Base-by-base conservation (phyloP, 2,113 vertebrate genomes). In the Oreochromis spilurus region DNA sequence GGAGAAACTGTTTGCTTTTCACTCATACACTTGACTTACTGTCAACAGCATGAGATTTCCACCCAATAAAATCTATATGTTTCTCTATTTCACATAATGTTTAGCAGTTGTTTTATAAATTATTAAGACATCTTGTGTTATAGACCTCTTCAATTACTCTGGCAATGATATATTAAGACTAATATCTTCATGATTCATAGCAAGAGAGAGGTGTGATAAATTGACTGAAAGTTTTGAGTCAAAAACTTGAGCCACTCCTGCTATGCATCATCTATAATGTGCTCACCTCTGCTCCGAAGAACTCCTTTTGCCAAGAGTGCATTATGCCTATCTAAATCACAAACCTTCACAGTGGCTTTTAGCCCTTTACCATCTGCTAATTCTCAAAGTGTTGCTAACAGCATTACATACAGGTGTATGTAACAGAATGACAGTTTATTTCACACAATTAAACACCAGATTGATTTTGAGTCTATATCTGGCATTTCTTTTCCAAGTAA, bases 301-400 rank as follows among this genome's bases (percentile, higher is more conserved):
- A 81, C 81, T 88, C 38, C 53, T 65, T 85, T 34, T 89, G 93
- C 89, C 88, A 94, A 94, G 82, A 58, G 90, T 88, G 88, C 88
- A 84, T 89, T 89, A 79, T 79, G 85, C 45, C 17, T 53, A 82
- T 79, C 87, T 88, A 89, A 91, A 94, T 91, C 84, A 88, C 62
- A 54, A 21, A 82, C 86, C 45, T 90, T 91, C 82, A 85, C 62
- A 82, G 67, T 70, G 72, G 84, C 52, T 91, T 92, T 87, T 54
- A 92, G 85, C 83, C 77, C 84, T 80, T 83, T 52, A 62, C 86
- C 83, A 86, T 87, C 91, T 92, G 89, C 81, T 93, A 87, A 94
- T 90, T 92, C 58, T 92, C 54, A 82, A 87, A 89, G 87, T 91
- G 90, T 84, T 91, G 81, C 21, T 40, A n/a, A 13, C 58, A 7